Base-by-base conservation (phyloP, 2,113 vertebrate species). In the Rostratula benghalensis region DNA sequence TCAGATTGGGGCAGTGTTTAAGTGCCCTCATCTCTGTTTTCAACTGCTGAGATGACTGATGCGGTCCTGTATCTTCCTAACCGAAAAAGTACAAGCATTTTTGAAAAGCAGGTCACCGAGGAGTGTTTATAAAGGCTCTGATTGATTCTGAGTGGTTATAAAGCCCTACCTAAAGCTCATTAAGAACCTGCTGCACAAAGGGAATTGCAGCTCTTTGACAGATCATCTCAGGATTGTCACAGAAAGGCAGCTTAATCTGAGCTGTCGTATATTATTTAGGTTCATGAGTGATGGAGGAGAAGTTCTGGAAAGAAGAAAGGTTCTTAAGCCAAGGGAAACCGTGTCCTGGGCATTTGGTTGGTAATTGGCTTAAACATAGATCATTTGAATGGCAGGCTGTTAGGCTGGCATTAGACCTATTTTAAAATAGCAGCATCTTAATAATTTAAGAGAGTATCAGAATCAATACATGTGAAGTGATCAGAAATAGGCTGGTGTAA, bases 111-210 rank as follows among this genome's bases (percentile, higher is more conserved):
- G 88, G 50, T 90, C 85, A 31, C 20, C 57, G 43, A 73, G 30
- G 30, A 70, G 33, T 18, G 35, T 54, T 88, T 77, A 3, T 63
- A 59, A 61, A 46, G 65, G 25, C 59, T 76, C 59, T 68, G 54
- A 90, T 48, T 93, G 75, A 96, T 96, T 95, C 84, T 57, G 39
- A 94, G 91, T 89, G 48, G 59, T 95, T 60, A 43, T 48, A 53
- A 83, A 88, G 31, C 63, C 63, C 31, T 93, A 90, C 57, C 67
- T 56, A 79, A 94, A 94, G 50, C 53, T 88, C 73, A 56, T 92
- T 93, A 94, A 87, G 91, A 95, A 60, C 41, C 45, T 39, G 24
- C 15, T 89, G 63, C 73, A 82, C 37, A 92, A 94, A 95, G 51
- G 30, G 20, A 79, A 48, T 57, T 89, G n/a, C 9, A 54, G 50